Evolutionary conservation across 2,797 vertebrate genomes (phyloP), one percentile per base, ranked within the genome.

Genomic region (Urophycis tenuis): DNA sequence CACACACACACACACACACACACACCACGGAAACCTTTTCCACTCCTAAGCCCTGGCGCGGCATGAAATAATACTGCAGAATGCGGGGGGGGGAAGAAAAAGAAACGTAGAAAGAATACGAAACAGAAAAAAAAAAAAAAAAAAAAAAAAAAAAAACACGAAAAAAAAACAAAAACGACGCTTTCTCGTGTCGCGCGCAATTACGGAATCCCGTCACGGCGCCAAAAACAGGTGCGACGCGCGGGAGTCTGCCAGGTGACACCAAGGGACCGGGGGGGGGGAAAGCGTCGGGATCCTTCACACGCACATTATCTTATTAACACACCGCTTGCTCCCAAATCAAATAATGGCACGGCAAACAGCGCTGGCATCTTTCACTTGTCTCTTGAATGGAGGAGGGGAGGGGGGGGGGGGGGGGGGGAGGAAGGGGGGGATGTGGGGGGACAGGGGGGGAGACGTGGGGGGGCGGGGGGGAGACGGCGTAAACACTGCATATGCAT

Each of bases 261-360:
- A 72, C 34, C 6, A 14, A 53, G 35, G 60, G 29, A 29, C 5
- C 8, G 9, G 39, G 14, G 39, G 14, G 39, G 2, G 10, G 25
- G 12, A 25, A 64, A 64, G 60, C 60, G 3, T 11, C 1, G 60
- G 29, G 60, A 64, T 64, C 60, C 60, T 64, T 64, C 60, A 64
- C 60, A 64, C 60, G 12, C n/a, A 25, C 25, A 64, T 64, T 64
- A 64, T 64, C 60, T 29, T 64, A 64, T 64, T 64, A 64, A 33
- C 69, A 31, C 69, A 71, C 70, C 1, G 4, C 71, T 25, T 25
- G 60, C 60, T 64, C 75, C 22, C 75, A 60, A 74, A 80, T 75
- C 60, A 83, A 77, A n/a, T 49, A 74, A 49, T 17, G 29, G 32
- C 71, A 30, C 79, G 30, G 77, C 75, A 69, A 78, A 73, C 74